phyloP scores from a whole-genome alignment of 2,888 invertebrate genomes.

The Eristalis tenax region DNA sequence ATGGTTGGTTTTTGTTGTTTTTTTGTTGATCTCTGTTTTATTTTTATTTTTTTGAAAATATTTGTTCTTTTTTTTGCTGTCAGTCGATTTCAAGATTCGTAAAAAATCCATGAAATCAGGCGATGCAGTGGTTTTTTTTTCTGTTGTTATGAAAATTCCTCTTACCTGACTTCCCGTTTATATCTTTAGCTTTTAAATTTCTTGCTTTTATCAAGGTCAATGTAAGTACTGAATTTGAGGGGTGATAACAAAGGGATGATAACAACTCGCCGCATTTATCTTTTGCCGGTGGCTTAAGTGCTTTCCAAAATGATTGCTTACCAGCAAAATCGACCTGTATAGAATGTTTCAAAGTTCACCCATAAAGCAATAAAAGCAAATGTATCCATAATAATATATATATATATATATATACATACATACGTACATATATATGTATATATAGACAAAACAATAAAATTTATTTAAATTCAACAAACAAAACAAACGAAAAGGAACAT shows the following conservation, averaged over 20 bases:
- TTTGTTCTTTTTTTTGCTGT: background rate
- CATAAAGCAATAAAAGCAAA: constrained; percentile 5
- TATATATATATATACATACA: no score
- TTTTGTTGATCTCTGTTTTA: constrained; percentile 2
- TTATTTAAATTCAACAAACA: background rate
- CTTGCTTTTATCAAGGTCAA: constrained; percentile 95
- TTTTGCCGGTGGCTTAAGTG: constrained; percentile 94
- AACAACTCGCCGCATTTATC: constrained; percentile 96
- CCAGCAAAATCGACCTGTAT: constrained; percentile 93
- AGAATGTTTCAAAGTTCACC: background rate
- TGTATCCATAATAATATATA: background rate
- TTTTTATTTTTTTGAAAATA: background rate
- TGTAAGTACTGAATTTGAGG: constrained; percentile 95
- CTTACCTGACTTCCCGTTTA: constrained; percentile 95
- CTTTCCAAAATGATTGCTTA: constrained; percentile 97
- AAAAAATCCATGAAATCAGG: constrained; percentile 5
- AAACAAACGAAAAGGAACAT: background rate
- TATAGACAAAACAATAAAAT: background rate
- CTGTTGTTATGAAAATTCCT: constrained; percentile 33
- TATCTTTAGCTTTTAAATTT: constrained; percentile 97
- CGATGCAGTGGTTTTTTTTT: background rate
- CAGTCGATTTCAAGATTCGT: constrained; percentile 20
- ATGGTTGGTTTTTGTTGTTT: constrained; percentile 33
- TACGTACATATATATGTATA: background rate
- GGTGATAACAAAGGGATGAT: constrained; percentile 96